Evolutionary conservation across 2,888 invertebrate species (phyloP).

Genomic region (Polydrusus tereticollis): DNA sequence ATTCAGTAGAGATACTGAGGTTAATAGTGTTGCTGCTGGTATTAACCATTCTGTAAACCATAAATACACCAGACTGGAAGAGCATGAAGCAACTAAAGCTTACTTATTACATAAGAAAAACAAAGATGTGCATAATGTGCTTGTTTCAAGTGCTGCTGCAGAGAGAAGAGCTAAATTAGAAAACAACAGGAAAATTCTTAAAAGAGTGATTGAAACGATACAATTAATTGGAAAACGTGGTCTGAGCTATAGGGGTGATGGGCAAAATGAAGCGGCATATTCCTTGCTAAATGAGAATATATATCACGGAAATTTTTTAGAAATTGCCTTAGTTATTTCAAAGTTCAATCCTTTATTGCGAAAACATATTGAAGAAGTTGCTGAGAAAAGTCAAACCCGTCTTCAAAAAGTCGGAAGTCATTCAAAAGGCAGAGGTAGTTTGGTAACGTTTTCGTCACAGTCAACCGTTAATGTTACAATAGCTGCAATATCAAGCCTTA

Average conservation of each 20-base stretch:
- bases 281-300: background rate
- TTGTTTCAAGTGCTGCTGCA: slow-evolving; percentile 9
- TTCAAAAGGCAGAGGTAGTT: background rate
- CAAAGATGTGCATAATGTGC: background rate
- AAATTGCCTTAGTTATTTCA: slow-evolving; percentile 3
- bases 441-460: background rate
- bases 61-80: slow-evolving; percentile 3
- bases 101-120: background rate
- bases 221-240: background rate
- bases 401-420: background rate
- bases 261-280: background rate
- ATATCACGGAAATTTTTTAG: slow-evolving; percentile 2
- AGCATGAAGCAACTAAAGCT: background rate
- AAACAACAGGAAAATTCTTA: background rate
- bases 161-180: background rate
- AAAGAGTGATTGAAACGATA: background rate
- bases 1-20: background rate
- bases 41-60: background rate
- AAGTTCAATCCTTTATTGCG: background rate
- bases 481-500: background rate
- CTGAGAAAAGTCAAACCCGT: background rate
- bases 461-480: background rate
- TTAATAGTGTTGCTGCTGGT: background rate
- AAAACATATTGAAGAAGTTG: background rate
- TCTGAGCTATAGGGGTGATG: background rate